Percentiles rank a stretch among this genome's conserved stretches.
Evolutionary conservation across 2,888 invertebrate genomes (phyloP).

Genomic region (Philopedon plagiatum): DNA sequence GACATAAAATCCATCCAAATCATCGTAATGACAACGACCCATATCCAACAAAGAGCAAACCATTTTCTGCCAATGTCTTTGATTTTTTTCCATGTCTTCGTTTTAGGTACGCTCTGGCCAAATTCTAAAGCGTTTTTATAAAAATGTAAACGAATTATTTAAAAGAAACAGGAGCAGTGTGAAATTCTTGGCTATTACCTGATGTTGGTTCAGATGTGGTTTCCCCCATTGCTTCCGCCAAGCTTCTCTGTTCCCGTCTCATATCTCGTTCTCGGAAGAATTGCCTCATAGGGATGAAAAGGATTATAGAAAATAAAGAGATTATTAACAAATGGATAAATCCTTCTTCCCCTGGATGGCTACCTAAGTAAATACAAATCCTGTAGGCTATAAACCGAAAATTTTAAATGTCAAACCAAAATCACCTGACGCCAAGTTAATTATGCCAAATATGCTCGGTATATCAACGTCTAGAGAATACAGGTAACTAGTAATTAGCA

Average conservation of each 20-base stretch:
- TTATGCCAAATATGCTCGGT: background rate
- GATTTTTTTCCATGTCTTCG: background rate
- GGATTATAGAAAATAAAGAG: constrained; percentile 38
- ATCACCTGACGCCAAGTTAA: constrained; percentile 28
- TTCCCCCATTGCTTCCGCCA: constrained; percentile 14
- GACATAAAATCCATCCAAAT: constrained; percentile 43
- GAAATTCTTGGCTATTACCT: background rate
- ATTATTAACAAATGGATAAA: constrained; percentile 30
- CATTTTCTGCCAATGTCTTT: background rate
- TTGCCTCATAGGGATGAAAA: constrained; percentile 43
- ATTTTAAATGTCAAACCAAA: no score
- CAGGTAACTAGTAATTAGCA: constrained; percentile 26
- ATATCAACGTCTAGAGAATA: constrained; percentile 32
- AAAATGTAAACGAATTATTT: background rate
- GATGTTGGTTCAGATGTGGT: background rate
- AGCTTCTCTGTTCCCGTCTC: constrained; percentile 17
- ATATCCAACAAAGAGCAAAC: constrained; percentile 40
- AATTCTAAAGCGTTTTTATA: background rate
- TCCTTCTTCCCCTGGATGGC: background rate
- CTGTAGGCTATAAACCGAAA: no score
- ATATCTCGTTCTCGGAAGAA: constrained; percentile 26
- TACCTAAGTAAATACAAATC: constrained; percentile 4
- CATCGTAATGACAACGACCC: constrained; percentile 41
- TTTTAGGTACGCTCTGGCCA: background rate
- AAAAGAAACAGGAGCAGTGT: background rate